Base-by-base conservation (phyloP, 2,888 invertebrate genomes). In the Anoplius nigerrimus region DNA sequence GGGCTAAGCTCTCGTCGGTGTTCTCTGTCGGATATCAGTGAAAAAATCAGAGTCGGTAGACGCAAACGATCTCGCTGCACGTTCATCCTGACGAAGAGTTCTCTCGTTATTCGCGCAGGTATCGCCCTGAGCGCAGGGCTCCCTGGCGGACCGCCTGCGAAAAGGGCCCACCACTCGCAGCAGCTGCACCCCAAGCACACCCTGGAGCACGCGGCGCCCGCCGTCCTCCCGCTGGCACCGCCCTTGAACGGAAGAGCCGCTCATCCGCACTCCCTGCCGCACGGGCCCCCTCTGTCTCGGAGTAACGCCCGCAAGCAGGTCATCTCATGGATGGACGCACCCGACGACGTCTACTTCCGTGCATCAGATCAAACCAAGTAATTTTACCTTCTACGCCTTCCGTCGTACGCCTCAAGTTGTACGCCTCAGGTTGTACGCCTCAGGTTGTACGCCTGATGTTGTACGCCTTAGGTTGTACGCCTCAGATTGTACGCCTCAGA, bases 311-410 rank as follows among this genome's bases (percentile, higher is more conserved):
- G 96, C 58, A 97, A 97, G 86, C 97, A 97, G 90, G 96, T 97
- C 83, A 97, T 98, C 88, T 97, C 97, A 87, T 98, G 97, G 97
- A 97, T 97, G 94, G 98, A 98, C 90, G 98, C 98, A 66, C 98
- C 98, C 21, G 98, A 98, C 89, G 98, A 98, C 91, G 95, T 98
- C 77, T 98, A 97, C 91, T 98, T 97, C 91, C 93, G 95, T 89
- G 97, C 97, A 82, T 97, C 96, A 55, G 95, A 96, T 82, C 92
- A 93, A 82, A 95, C 95, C 90, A 98, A 95, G 98, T 97, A n/a
- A n/a, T n/a, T n/a, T n/a, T n/a, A n/a, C n/a, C n/a, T n/a, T n/a
- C n/a, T 90, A 92, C 94, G 91, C 64, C 22, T 45, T 24, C 24
- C 24, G 24, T 24, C 24, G 24, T 6, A 43, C 24, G 45, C n/a